Evolutionary conservation across 1,140 invertebrate species (phyloP).

Genomic region (Aphis craccivora): DNA sequence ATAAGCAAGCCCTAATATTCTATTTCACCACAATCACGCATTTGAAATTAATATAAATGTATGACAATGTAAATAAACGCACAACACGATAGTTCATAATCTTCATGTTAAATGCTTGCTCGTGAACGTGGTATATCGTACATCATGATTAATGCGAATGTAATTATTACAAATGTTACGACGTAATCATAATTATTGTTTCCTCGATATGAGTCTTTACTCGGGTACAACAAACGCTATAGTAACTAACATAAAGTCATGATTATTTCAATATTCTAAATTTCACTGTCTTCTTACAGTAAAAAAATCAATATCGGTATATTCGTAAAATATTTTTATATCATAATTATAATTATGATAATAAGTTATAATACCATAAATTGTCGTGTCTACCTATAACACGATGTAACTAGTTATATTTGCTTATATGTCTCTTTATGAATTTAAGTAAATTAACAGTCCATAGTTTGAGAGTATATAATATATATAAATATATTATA

Average conservation of each 20-base stretch:
- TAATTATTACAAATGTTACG: background rate
- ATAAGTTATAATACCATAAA: too few species aligned
- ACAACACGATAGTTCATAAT: background rate
- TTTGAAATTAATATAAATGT: slow-evolving; percentile 11
- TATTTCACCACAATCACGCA: background rate
- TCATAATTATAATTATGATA: too few species aligned
- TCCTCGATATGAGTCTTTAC: background rate
- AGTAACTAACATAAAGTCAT: background rate
- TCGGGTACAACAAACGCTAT: background rate
- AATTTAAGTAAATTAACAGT: too few species aligned
- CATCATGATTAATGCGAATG: background rate
- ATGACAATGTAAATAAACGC: background rate
- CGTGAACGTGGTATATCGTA: background rate
- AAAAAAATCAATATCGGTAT: background rate
- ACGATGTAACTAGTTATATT: too few species aligned
- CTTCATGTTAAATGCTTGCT: background rate
- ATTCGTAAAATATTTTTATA: background rate
- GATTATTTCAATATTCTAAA: background rate
- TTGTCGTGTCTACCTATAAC: too few species aligned
- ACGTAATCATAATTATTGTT: background rate
- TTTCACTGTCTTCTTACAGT: background rate
- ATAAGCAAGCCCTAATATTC: background rate
- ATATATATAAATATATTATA: too few species aligned
- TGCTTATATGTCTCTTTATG: too few species aligned
- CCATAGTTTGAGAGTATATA: too few species aligned